Evolutionary conservation across 1,140 invertebrate species (phyloP).

Genomic region (Tigriopus japonicus): DNA sequence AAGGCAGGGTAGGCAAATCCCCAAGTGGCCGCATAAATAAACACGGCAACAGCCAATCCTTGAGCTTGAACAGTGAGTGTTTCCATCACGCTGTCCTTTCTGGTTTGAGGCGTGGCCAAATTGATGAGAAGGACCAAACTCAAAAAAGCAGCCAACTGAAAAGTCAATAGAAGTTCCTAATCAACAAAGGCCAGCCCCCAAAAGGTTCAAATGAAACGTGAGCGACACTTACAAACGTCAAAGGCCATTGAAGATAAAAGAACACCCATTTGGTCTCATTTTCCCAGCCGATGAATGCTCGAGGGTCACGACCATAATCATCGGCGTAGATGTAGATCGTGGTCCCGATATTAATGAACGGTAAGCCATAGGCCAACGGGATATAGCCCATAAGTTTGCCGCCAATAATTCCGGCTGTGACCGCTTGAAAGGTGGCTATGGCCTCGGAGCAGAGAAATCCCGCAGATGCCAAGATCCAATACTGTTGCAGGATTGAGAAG

Average conservation of each 20-base stretch:
- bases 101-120: not conserved
- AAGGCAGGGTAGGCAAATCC: not conserved
- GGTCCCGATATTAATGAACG: not conserved
- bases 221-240: not conserved
- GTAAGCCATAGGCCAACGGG: not conserved
- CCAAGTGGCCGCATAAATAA: not conserved
- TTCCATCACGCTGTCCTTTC: slow-evolving; percentile 7
- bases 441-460: not conserved
- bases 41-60: not conserved
- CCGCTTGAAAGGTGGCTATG: not conserved
- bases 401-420: slow-evolving; percentile 10
- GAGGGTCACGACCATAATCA: slow-evolving; percentile 1
- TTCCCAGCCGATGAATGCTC: slow-evolving; percentile 9
- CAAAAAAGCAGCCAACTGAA: not conserved
- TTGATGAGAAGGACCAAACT: not conserved
- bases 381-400: not conserved
- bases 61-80: not conserved
- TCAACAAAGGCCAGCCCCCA: too few species aligned
- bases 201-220: not conserved
- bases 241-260: not conserved
- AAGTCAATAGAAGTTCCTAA: too few species aligned
- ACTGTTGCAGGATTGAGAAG: not conserved
- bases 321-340: slow-evolving; percentile 1
- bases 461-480: not conserved
- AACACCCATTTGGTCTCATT: slow-evolving; percentile 8